These are phyloP conservation scores for Pleuronectes platessa DNA, from an alignment of 2,113 vertebrate genomes.

Conservation along the genomic window DNA sequence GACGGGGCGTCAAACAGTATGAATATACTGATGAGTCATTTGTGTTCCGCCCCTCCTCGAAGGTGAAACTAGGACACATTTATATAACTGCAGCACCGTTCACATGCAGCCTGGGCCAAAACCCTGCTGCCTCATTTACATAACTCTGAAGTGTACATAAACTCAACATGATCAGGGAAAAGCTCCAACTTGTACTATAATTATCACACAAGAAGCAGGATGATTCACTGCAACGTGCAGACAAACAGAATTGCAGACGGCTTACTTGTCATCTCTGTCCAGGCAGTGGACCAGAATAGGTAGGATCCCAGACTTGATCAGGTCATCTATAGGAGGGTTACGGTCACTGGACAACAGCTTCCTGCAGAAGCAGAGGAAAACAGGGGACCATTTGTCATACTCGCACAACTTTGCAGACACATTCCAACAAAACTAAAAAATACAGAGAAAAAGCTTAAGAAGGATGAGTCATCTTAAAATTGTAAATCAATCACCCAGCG, in stretches of 20 bases:
- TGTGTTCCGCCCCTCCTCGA: slow-evolving; percentile 20
- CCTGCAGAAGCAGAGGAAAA: slow-evolving; percentile 74
- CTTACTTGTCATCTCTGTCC: slow-evolving; percentile 99
- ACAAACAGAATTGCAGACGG: slow-evolving; percentile 42
- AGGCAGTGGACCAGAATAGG: slow-evolving; percentile 99
- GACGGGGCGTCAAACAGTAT: background rate
- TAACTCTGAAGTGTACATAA: slow-evolving; percentile 43
- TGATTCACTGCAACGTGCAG: background rate
- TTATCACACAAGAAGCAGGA: background rate
- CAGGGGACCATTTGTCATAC: slow-evolving; percentile 24
- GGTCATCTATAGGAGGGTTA: slow-evolving; percentile 98
- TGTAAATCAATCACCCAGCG: background rate
- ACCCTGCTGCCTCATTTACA: slow-evolving; percentile 22
- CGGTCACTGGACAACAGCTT: slow-evolving; percentile 99
- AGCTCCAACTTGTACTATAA: slow-evolving; percentile 1
- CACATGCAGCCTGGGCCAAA: slow-evolving; percentile 24
- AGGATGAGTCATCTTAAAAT: slow-evolving; percentile 10
- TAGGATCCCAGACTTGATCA: slow-evolving; percentile 99
- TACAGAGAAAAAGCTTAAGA: slow-evolving; percentile 6
- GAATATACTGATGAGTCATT: slow-evolving; percentile 34
- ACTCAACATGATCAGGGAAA: slow-evolving; percentile 9
- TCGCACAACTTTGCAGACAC: background rate
- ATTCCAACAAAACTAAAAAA: slow-evolving; percentile 6
- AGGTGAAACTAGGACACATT: slow-evolving; percentile 54
- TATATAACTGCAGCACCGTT: slow-evolving; percentile 44